Conservation (phyloP, 1,140 invertebrate genomes). For the Neuroterus valhalla region DNA sequence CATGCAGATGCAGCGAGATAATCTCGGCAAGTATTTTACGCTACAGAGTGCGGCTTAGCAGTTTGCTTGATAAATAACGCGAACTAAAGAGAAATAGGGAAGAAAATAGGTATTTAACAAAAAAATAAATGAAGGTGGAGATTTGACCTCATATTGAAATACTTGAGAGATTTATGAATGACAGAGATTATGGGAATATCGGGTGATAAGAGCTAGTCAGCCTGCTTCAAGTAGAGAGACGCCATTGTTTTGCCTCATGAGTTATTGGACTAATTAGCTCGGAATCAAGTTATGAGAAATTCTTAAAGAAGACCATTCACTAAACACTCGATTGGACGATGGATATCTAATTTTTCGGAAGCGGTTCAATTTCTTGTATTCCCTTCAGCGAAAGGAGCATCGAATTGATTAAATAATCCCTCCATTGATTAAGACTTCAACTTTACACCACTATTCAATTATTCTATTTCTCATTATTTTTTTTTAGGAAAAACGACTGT, state of each 20-base stretch:
- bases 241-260: constrained; percentile 20
- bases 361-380: not conserved
- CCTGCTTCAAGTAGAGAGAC: constrained; percentile 7
- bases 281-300: constrained; percentile 16
- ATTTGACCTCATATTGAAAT: not conserved
- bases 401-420: not conserved
- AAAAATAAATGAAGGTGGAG: too few species aligned
- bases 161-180: constrained; percentile 15
- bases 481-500: not conserved
- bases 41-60: not conserved
- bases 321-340: not conserved
- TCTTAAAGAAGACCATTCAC: constrained; percentile 27
- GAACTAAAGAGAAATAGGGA: constrained; percentile 1
- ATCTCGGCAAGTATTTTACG: constrained; percentile 26
- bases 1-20: constrained; percentile 30
- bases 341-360: not conserved
- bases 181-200: constrained; percentile 19
- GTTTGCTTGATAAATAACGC: not conserved
- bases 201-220: not conserved
- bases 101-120: not conserved
- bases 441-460: not conserved
- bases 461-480: not conserved
- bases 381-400: not conserved
- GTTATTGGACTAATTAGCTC: constrained; percentile 24
- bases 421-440: not conserved